A percentile compares a stretch with the other conserved stretches of the same genome.
Conservation (phyloP, 2,797 vertebrate species). For the Novumbra hubbsi region DNA sequence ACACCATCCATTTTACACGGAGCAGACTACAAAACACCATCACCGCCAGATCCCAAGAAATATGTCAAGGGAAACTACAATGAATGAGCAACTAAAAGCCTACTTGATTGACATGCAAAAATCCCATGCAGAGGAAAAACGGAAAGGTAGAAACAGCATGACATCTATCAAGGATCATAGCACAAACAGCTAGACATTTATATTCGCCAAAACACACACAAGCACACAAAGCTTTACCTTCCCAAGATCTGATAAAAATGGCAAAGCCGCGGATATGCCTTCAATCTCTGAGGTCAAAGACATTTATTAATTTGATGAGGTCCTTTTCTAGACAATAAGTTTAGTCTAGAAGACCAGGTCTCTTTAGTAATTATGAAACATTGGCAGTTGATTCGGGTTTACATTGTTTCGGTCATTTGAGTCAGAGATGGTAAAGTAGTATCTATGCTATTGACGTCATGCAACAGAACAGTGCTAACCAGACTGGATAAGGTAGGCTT, state of each 20-base stretch:
- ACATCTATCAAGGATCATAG: not conserved
- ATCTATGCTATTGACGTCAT: constrained; percentile 17
- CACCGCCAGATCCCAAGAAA: constrained; percentile 14
- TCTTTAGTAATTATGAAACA: not conserved
- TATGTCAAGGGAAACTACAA: constrained; percentile 13
- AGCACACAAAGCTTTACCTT: not conserved
- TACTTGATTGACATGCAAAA: constrained; percentile 35
- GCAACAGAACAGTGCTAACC: constrained; percentile 23
- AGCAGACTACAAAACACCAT: not conserved
- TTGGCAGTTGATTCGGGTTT: not conserved
- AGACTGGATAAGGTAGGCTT: not conserved
- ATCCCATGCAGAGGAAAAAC: constrained; percentile 33
- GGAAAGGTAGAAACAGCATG: constrained; percentile 16
- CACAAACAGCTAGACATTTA: not conserved
- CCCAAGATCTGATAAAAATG: not conserved
- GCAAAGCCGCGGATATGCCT: not conserved
- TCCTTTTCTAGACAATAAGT: not conserved
- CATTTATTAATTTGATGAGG: not conserved
- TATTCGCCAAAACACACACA: not conserved
- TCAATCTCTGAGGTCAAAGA: not conserved
- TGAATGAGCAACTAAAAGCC: constrained; percentile 9
- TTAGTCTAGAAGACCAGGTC: not conserved
- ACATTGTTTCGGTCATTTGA: not conserved
- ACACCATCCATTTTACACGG: not conserved
- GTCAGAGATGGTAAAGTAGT: constrained; percentile 40